Conservation (phyloP, 2,797 vertebrate genomes). For the Rhyacichthys aspro region DNA sequence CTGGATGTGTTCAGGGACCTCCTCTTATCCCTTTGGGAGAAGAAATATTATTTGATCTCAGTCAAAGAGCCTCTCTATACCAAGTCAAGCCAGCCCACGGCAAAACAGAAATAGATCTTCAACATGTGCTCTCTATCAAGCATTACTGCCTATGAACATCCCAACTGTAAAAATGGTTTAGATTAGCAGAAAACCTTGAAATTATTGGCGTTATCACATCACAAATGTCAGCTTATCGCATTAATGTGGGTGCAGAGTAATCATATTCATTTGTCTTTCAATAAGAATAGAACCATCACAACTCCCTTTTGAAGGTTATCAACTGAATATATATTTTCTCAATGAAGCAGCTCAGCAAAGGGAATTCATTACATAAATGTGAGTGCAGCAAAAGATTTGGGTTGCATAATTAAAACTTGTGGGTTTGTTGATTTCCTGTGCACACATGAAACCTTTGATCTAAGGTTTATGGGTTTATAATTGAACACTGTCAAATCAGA, state of each 20-base stretch:
- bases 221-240: constrained; percentile 11
- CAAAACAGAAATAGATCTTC: constrained; percentile 51
- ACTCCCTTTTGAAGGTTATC: constrained; percentile 11
- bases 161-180: constrained; percentile 27
- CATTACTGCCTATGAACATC: constrained; percentile 10
- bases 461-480: no score
- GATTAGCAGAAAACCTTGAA: constrained; percentile 21
- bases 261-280: background rate
- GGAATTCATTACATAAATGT: background rate
- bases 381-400: background rate
- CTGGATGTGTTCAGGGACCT: constrained; percentile 46
- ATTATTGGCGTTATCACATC: background rate
- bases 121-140: constrained; percentile 26
- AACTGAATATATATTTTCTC: background rate
- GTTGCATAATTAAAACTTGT: constrained; percentile 4
- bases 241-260: background rate
- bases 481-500: no score
- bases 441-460: no score
- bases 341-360: background rate
- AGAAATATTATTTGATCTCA: constrained; percentile 70
- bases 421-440: background rate
- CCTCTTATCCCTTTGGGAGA: constrained; percentile 43
- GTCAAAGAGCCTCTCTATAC: constrained; percentile 50
- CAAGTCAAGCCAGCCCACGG: constrained; percentile 51
- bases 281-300: background rate